Base-by-base conservation (phyloP, 2,888 invertebrate species). In the Hipparchia sbordonii region DNA sequence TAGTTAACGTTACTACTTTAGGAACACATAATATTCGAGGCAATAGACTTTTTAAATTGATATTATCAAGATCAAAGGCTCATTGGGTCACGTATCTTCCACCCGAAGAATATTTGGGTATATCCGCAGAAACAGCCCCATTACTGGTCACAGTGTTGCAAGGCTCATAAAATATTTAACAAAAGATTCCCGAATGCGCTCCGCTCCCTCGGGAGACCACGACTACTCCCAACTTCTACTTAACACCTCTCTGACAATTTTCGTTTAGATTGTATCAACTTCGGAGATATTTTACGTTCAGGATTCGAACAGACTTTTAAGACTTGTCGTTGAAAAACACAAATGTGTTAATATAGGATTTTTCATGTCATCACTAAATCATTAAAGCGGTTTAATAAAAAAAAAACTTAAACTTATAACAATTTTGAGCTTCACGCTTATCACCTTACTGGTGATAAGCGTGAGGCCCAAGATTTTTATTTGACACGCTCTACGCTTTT, bases 81-180 rank as follows among this genome's bases (percentile, higher is more conserved):
- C 10, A 45, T 7, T 56, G 9, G 9, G 13, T 57, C 67, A 39
- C 23, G 46, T 45, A 9, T 66, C 66, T 46, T 45, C 23, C 13
- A 45, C 54, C 1, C 9, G n/a, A 56, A 67, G 13, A 39, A 52
- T 39, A 52, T 67, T 52, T 67, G 10, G 62, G 33, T 52, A 73
- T 68, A 74, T 73, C 54, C 62, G 71, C 62, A 74, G 70, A 72
- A 73, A 71, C 61, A 68, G 70, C 71, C 56, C 73, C 70, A 68
- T 76, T 85, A 85, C 85, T 84, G 87, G 86, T 86, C 84, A 84
- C 81, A 82, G 83, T 88, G 86, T 87, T 86, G 86, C 85, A 84
- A 85, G 84, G 81, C 86, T 85, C 87, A 91, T 93, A 89, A 91
- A 92, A 92, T 92, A 93, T 93, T 92, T 92, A 93, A 92, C 92